Evolutionary conservation across 2,888 invertebrate genomes (phyloP), one percentile per base, ranked within the genome.

Genomic region (Caenorhabditis sp.): DNA sequence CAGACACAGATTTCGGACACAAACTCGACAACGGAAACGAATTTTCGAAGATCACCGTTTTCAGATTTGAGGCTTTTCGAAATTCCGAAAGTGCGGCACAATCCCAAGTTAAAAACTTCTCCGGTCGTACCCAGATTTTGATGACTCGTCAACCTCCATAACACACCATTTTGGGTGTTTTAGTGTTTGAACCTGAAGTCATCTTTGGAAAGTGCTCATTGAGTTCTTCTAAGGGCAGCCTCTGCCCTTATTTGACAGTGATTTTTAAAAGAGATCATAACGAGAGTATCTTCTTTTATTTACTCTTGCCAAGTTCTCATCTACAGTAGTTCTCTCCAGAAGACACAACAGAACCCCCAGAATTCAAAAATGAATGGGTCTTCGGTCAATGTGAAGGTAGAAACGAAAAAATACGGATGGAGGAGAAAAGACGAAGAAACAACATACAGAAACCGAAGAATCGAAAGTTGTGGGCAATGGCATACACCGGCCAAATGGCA

Each of bases 381-480:
- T 59, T 59, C 16, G 58, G 58, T 59, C 59, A 47, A 6, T 58
- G 22, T 59, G 44, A 24, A 51, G 28, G 22, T 41, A 31, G 41
- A 58, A 47, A 47, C n/a, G n/a, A 22, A 38, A 16, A 16, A 66
- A 66, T 41, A 41, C 19, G 64, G 41, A 66, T 38, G 5, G 12
- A 26, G n/a, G 38, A 26, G 70, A 26, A 68, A 68, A 41, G 70
- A 58, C 28, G 58, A 70, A 70, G 68, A 68, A 68, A 54, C 54
- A 68, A 38, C 49, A 68, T 54, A 66, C 49, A 66, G 68, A 68
- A 68, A 54, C 51, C 54, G 54, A 47, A 68, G 54, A 68, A 68
- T 68, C 68, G 68, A 68, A 68, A 68, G 68, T 68, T 69, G 70
- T 70, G 70, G 70, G 54, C 68, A 68, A 68, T 54, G 68, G 70